Evolutionary conservation across 1,140 invertebrate species (phyloP).

Genomic region (Pseudachorutes palmiensis): DNA sequence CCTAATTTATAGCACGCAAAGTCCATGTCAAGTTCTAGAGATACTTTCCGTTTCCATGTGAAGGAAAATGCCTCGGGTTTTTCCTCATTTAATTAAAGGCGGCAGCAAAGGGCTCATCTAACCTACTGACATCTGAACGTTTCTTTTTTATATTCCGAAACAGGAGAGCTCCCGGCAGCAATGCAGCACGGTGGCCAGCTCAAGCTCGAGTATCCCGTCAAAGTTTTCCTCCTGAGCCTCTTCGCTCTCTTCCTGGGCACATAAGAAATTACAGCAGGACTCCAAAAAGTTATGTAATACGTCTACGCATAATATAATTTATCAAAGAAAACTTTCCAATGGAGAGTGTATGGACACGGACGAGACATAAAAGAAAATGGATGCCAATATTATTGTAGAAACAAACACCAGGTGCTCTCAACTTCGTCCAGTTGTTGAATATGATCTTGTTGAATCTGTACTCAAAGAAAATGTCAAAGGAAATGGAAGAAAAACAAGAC

Average conservation of each 20-base stretch:
- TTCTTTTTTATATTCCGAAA: constrained; percentile 20
- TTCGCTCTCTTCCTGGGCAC: constrained; percentile 36
- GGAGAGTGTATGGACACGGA: not conserved
- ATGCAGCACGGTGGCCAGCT: constrained; percentile 37
- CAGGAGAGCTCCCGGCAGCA: constrained; percentile 37
- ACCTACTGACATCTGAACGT: not conserved
- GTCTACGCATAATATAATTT: no score
- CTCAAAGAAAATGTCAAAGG: no score
- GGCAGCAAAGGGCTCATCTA: not conserved
- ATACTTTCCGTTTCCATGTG: not conserved
- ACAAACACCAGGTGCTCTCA: no score
- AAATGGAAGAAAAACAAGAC: no score
- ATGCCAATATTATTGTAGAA: no score
- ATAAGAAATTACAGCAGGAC: no score
- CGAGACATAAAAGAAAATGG: no score
- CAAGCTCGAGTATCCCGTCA: constrained; percentile 36
- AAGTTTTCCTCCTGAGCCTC: constrained; percentile 35
- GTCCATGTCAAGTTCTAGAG: not conserved
- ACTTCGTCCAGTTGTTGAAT: no score
- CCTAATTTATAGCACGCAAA: not conserved
- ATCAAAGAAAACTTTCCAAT: no score
- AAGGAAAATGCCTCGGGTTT: constrained; percentile 5
- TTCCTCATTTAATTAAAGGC: not conserved
- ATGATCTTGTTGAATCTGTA: no score
- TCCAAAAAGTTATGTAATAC: no score